Evolutionary conservation across 2,797 vertebrate species (phyloP).

Genomic region (Danio albolineatus): DNA sequence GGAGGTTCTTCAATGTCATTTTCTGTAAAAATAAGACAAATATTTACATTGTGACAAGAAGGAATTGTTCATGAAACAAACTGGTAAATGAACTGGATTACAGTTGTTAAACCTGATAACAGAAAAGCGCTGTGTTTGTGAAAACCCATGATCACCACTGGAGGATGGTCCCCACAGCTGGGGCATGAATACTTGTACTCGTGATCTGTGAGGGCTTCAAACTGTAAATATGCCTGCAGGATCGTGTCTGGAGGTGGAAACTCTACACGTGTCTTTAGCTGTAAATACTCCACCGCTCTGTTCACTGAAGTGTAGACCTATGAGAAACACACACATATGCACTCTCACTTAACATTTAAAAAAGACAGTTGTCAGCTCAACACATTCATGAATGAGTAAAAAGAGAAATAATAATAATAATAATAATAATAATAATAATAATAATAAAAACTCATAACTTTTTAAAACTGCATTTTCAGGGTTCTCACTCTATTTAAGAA

Average conservation of each 20-base stretch:
- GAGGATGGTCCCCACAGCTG: constrained; percentile 41
- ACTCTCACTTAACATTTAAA: too few species aligned
- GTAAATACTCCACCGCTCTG: constrained; percentile 38
- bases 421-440: too few species aligned
- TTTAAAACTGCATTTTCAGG: too few species aligned
- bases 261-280: constrained; percentile 14
- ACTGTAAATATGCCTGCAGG: constrained; percentile 49
- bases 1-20: constrained; percentile 35
- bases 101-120: constrained; percentile 7
- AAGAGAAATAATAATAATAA: too few species aligned
- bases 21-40: neutral
- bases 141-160: constrained; percentile 45
- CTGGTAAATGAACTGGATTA: too few species aligned
- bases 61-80: too few species aligned
- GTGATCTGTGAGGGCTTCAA: constrained; percentile 48
- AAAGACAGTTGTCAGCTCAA: too few species aligned
- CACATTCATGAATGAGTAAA: too few species aligned
- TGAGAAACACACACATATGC: neutral
- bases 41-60: too few species aligned
- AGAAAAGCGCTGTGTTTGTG: constrained; percentile 21
- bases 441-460: too few species aligned
- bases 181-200: constrained; percentile 45
- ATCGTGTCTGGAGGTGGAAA: constrained; percentile 38
- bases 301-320: constrained; percentile 43
- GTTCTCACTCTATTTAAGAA: too few species aligned